A percentile compares a stretch with the other conserved stretches of the same genome.
These are phyloP conservation scores for Lepidocolaptes lacrymiger DNA, from an alignment of 2,797 vertebrate species.

Conservation along the genomic window DNA sequence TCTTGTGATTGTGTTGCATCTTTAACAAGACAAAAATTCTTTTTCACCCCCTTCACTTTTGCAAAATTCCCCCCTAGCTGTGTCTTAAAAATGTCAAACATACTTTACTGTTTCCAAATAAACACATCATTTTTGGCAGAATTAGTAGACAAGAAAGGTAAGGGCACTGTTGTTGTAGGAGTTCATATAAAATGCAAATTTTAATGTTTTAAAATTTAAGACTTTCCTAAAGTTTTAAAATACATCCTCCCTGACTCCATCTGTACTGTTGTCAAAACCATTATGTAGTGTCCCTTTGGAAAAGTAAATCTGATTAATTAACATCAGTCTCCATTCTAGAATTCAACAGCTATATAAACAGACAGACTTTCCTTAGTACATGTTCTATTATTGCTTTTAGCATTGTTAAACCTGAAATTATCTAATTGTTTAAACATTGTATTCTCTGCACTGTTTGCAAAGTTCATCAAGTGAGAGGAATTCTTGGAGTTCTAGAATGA, in stretches of 20 bases:
- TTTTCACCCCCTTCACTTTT: slow-evolving; percentile 17
- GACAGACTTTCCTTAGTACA: slow-evolving; percentile 43
- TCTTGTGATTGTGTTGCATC: neutral
- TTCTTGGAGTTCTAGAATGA: neutral
- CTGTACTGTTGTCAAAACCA: slow-evolving; percentile 41
- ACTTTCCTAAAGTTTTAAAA: slow-evolving; percentile 65
- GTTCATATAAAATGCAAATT: slow-evolving; percentile 67
- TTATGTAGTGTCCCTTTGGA: slow-evolving; percentile 65
- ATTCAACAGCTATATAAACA: slow-evolving; percentile 62
- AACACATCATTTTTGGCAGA: slow-evolving; percentile 72
- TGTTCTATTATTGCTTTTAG: neutral
- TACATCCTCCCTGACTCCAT: slow-evolving; percentile 47
- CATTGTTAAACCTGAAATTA: neutral
- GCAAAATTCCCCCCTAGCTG: slow-evolving; percentile 9
- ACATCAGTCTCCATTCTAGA: neutral
- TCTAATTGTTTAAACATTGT: neutral
- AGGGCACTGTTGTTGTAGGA: slow-evolving; percentile 63
- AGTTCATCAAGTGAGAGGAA: neutral
- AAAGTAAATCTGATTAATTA: slow-evolving; percentile 71
- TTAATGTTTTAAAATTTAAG: slow-evolving; percentile 70
- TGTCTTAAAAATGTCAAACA: slow-evolving; percentile 70
- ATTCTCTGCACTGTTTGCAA: neutral
- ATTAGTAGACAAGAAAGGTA: slow-evolving; percentile 67
- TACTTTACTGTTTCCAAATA: slow-evolving; percentile 70
- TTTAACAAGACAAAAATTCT: slow-evolving; percentile 37